Conservation (phyloP, 1,140 invertebrate genomes). For the Saccostrea echinata region DNA sequence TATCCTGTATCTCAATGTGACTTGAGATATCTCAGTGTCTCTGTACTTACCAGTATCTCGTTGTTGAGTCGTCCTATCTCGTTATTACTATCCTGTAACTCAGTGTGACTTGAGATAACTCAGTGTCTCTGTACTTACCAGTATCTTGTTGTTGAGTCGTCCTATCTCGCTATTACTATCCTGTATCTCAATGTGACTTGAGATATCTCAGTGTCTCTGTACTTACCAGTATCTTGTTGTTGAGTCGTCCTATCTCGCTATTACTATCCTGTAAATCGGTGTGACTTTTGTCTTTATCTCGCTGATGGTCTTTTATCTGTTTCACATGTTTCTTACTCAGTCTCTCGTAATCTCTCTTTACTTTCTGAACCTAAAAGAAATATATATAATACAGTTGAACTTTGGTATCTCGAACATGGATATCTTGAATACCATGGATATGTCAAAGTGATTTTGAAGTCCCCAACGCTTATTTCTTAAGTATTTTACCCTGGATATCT, state of each 20-base stretch:
- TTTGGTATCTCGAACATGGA: no score
- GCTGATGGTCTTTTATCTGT: slow-evolving; percentile 61
- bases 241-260: slow-evolving; percentile 59
- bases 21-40: not conserved
- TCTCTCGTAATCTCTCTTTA: slow-evolving; percentile 69
- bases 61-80: no score
- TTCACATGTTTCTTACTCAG: slow-evolving; percentile 62
- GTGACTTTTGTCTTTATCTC: slow-evolving; percentile 56
- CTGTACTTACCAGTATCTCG: not conserved
- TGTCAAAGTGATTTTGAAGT: no score
- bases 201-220: not conserved
- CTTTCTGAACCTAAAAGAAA: slow-evolving; percentile 60
- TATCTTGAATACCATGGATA: no score
- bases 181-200: not conserved
- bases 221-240: slow-evolving; percentile 64
- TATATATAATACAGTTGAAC: no score
- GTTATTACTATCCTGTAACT: no score
- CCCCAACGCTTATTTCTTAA: no score
- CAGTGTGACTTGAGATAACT: no score
- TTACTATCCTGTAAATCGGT: slow-evolving; percentile 58
- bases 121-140: no score
- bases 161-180: not conserved
- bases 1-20: not conserved
- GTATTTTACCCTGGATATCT: no score
- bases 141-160: not conserved